Evolutionary conservation across 2,888 invertebrate species (phyloP).

Genomic region (Nomada hirtipes): DNA sequence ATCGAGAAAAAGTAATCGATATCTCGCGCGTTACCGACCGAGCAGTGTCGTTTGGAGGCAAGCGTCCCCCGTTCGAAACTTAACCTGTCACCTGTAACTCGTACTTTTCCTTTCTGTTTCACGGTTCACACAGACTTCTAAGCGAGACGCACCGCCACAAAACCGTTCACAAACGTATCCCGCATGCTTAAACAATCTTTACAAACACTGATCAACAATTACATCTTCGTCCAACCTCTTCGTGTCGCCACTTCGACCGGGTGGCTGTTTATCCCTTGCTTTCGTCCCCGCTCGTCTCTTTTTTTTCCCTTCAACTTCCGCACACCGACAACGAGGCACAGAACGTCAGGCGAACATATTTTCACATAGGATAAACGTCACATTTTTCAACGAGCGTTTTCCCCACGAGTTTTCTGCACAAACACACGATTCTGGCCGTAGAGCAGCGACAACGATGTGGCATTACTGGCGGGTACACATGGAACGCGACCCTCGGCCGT

Average conservation of each 20-base stretch:
- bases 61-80: constrained; percentile 58
- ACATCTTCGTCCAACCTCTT: constrained; percentile 17
- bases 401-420: background rate
- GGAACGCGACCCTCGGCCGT: constrained; percentile 65
- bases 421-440: background rate
- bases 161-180: background rate
- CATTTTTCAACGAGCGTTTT: constrained; percentile 9
- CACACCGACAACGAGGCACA: background rate
- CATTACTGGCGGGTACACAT: constrained; percentile 71
- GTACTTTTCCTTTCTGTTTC: constrained; percentile 36
- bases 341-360: background rate
- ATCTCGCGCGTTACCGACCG: constrained; percentile 57
- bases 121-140: constrained; percentile 8
- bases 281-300: background rate
- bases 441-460: constrained; percentile 58
- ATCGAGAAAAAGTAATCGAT: constrained; percentile 46
- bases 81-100: constrained; percentile 48
- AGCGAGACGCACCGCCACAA: background rate
- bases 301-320: background rate
- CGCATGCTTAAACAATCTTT: background rate
- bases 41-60: constrained; percentile 29
- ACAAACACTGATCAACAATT: constrained; percentile 1
- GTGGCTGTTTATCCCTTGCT: background rate
- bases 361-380: background rate
- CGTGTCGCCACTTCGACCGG: constrained; percentile 3